Conservation (phyloP, 2,113 vertebrate species). For the Hyla sarda region DNA sequence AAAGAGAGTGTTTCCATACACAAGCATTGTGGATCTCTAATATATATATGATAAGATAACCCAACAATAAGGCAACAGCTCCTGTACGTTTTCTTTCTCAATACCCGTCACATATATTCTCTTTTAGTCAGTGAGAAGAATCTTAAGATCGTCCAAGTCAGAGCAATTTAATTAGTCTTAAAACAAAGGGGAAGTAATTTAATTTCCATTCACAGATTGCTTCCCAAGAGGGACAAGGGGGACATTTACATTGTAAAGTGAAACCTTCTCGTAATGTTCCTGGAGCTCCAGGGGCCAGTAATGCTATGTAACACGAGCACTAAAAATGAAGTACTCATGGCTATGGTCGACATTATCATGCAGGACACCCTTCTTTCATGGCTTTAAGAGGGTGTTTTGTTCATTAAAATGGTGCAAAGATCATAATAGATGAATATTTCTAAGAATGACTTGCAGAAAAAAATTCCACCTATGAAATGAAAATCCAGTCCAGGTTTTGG, state of each 20-base stretch:
- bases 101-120: conserved; percentile 1
- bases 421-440: background rate
- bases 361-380: background rate
- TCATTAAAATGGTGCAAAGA: background rate
- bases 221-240: conserved; percentile 41
- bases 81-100: background rate
- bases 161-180: conserved; percentile 42
- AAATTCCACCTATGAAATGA: background rate
- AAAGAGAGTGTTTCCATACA: background rate
- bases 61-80: background rate
- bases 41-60: background rate
- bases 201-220: conserved; percentile 45
- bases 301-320: background rate
- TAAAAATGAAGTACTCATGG: conserved; percentile 16
- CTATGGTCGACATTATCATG: background rate
- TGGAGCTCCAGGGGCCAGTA: conserved; percentile 15
- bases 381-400: background rate
- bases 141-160: conserved; percentile 28
- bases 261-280: conserved; percentile 31
- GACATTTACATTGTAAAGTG: conserved; percentile 33
- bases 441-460: background rate
- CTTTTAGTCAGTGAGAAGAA: conserved; percentile 33
- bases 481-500: conserved; percentile 19
- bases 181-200: conserved; percentile 49
- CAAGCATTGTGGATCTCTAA: background rate